Base-by-base conservation (phyloP, 2,797 vertebrate genomes). In the Urocyon cinereoargenteus region DNA sequence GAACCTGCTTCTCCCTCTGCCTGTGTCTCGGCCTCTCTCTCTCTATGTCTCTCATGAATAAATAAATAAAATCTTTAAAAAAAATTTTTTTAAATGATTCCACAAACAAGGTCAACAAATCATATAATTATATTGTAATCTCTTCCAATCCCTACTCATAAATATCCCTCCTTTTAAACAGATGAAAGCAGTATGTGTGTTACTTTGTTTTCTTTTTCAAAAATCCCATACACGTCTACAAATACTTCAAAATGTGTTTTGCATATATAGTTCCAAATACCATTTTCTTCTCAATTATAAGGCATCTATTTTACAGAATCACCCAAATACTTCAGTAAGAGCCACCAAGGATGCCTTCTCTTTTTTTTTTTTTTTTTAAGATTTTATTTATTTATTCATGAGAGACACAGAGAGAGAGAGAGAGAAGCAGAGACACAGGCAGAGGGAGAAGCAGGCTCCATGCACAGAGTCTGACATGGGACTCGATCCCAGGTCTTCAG, bases 191-290 rank as follows among this genome's bases (percentile, higher is more conserved):
- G 28, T 72, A 3, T 75, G 19, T 57, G 5, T 34, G 85, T 15
- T 94, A 68, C 85, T 68, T 82, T 72, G 49, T n/a, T 90, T 97
- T 86, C 64, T 68, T 77, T 75, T 59, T 90, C 36, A 86, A 61
- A 31, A 90, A 73, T 68, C 34, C n/a, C 18, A 68, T 21, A 68
- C 3, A 68, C 21, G n/a, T n/a, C 7, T 34, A 68, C 34, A 68
- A 8, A 4, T 68, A 34, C 18, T 68, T 68, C 66, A 68, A 34
- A 68, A 68, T 68, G 66, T 40, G 61, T 36, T 87, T 86, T 79
- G 55, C 78, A 28, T 64, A 79, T 19, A 86, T 21, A 96, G 53
- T 97, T 88, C 34, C 57, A 94, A 95, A 91, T 77, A 79, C 22
- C 31, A 68, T 51, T 87, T 53, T 66, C 31, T 82, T 73, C 61